A percentile compares a stretch with the other conserved stretches of the same genome.
Evolutionary conservation across 2,888 invertebrate genomes (phyloP).

Genomic region (Megastigmus dorsalis): DNA sequence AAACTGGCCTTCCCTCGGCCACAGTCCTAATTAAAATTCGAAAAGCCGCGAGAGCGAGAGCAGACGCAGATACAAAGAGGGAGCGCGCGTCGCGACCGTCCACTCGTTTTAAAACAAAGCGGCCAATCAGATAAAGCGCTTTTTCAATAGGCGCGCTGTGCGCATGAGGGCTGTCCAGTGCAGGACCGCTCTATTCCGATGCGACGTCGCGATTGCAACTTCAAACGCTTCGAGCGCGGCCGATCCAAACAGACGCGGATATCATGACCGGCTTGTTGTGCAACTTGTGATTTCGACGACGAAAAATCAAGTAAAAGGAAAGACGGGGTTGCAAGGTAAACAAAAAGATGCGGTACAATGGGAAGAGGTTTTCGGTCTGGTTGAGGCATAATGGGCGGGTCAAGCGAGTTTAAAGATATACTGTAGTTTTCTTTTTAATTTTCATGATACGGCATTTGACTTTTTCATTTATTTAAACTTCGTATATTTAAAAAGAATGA

Average conservation of each 20-base stretch:
- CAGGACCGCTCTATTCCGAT: constrained; percentile 70
- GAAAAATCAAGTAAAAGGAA: neutral
- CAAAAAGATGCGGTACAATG: no score
- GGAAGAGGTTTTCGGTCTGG: no score
- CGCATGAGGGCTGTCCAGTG: constrained; percentile 74
- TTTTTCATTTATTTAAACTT: no score
- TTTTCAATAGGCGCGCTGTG: constrained; percentile 68
- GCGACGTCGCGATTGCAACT: constrained; percentile 72
- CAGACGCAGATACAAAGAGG: neutral
- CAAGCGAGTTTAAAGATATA: no score
- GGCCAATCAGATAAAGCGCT: constrained; percentile 55
- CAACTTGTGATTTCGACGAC: constrained; percentile 13
- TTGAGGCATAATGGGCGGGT: no score
- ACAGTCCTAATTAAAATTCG: constrained; percentile 21
- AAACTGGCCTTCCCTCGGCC: neutral
- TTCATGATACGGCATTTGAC: no score
- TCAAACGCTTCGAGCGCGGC: constrained; percentile 56
- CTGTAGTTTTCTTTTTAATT: no score
- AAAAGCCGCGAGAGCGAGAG: neutral
- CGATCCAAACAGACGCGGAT: neutral
- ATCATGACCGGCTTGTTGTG: no score
- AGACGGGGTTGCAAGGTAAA: neutral
- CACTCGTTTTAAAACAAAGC: constrained; percentile 73
- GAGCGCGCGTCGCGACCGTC: constrained; percentile 59
- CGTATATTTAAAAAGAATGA: no score